These are phyloP conservation scores for Drosophila colorata DNA, from an alignment of 2,888 invertebrate species.

Conservation along the genomic window DNA sequence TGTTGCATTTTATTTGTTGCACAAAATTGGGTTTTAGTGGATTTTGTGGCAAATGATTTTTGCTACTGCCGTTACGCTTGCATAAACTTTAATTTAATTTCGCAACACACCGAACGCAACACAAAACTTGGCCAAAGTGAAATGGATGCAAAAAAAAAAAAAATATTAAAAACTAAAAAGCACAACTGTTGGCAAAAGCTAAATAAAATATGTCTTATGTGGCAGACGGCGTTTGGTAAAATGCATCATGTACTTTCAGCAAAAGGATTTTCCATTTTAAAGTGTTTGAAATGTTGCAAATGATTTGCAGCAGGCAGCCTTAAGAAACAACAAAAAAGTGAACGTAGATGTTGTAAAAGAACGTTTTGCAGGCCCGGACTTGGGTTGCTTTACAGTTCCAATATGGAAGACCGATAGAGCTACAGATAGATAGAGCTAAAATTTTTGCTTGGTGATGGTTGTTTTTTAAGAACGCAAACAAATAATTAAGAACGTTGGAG, in stretches of 20 bases:
- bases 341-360: neutral
- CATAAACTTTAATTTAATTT: slow-evolving; percentile 81
- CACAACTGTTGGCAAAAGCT: neutral
- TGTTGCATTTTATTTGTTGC: slow-evolving; percentile 78
- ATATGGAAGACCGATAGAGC: no score
- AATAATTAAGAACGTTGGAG: no score
- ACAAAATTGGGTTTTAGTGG: slow-evolving; percentile 80
- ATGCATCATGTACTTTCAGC: slow-evolving; percentile 6
- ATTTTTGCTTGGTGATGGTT: no score
- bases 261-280: slow-evolving; percentile 15
- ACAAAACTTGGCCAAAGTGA: slow-evolving; percentile 15
- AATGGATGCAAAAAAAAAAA: neutral
- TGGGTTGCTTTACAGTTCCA: no score
- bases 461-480: no score
- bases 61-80: slow-evolving; percentile 77
- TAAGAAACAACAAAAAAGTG: neutral
- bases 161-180: neutral
- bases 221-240: slow-evolving; percentile 2
- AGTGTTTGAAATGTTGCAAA: slow-evolving; percentile 18
- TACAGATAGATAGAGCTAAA: no score
- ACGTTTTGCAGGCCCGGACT: neutral
- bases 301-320: slow-evolving; percentile 31
- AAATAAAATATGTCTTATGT: slow-evolving; percentile 17
- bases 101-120: slow-evolving; percentile 37
- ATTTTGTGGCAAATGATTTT: slow-evolving; percentile 81